phyloP scores from a whole-genome alignment of 2,113 vertebrate species.

The Bombycilla garrulus region DNA sequence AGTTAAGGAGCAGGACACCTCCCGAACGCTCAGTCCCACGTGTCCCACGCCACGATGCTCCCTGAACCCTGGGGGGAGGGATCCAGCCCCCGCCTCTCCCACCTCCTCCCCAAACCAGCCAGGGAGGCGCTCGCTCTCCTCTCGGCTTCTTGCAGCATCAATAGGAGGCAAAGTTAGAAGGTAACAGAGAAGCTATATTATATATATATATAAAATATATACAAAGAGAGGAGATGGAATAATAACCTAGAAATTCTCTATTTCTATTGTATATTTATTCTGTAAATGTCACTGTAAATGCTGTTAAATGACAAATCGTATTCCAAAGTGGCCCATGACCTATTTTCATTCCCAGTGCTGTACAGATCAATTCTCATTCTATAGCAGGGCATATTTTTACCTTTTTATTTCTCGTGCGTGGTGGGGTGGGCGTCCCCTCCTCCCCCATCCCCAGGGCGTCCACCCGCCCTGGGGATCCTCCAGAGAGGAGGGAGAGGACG shows the following conservation, averaged over 20 bases:
- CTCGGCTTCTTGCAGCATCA: not conserved
- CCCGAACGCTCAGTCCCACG: not conserved
- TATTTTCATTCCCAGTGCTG: slow-evolving; percentile 83
- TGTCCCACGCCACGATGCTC: not conserved
- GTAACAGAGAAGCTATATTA: not conserved
- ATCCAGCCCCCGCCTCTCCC: not conserved
- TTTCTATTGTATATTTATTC: slow-evolving; percentile 87
- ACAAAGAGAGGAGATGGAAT: slow-evolving; percentile 38
- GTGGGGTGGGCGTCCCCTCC: not conserved
- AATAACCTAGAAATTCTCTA: slow-evolving; percentile 77
- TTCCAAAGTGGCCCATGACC: slow-evolving; percentile 80
- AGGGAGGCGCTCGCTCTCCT: not conserved
- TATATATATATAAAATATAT: not conserved
- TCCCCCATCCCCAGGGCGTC: not conserved
- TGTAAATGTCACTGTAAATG: slow-evolving; percentile 95
- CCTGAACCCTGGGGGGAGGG: not conserved
- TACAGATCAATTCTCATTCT: slow-evolving; percentile 82
- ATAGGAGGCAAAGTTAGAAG: not conserved
- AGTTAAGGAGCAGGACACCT: not conserved
- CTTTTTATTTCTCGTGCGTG: slow-evolving; percentile 61
- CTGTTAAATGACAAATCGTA: slow-evolving; percentile 82
- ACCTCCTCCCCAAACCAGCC: not conserved
- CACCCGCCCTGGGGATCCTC: not conserved
- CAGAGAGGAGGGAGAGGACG: not conserved
- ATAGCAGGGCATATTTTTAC: slow-evolving; percentile 82